These are phyloP conservation scores for Elephantulus edwardii DNA, from an alignment of 2,113 vertebrate species.

Conservation along the genomic window DNA sequence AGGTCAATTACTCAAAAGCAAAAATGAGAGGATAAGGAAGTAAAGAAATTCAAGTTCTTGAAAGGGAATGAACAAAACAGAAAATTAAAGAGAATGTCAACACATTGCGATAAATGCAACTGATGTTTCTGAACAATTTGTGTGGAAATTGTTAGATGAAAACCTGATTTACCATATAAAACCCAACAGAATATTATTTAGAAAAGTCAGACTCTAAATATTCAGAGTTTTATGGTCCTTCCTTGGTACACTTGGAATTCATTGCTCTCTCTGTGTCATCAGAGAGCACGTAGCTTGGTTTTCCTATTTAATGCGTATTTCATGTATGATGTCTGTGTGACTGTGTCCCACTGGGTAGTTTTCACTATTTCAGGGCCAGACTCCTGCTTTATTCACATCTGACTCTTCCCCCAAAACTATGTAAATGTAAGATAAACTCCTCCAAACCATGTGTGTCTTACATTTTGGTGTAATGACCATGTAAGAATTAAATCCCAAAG, in stretches of 20 bases:
- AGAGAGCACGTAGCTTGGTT: not conserved
- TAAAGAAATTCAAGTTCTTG: no score
- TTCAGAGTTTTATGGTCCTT: not conserved
- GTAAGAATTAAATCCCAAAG: not conserved
- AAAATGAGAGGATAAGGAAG: no score
- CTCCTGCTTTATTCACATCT: slow-evolving; percentile 21
- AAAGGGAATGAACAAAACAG: no score
- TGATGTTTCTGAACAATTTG: not conserved
- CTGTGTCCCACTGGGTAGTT: not conserved
- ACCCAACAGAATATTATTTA: not conserved
- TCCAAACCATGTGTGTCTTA: not conserved
- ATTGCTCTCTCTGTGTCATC: not conserved
- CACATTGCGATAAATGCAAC: not conserved
- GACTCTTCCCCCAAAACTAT: not conserved
- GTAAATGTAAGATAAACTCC: no score
- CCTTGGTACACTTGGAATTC: not conserved
- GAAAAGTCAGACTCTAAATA: not conserved
- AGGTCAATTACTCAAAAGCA: no score
- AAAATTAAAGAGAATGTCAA: not conserved
- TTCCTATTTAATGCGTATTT: not conserved
- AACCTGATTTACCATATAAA: not conserved
- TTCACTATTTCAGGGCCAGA: not conserved
- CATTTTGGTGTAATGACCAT: not conserved
- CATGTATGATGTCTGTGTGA: not conserved
- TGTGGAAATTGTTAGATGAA: not conserved